phyloP scores from a whole-genome alignment of 2,113 vertebrate genomes.

The Fregetta grallaria region DNA sequence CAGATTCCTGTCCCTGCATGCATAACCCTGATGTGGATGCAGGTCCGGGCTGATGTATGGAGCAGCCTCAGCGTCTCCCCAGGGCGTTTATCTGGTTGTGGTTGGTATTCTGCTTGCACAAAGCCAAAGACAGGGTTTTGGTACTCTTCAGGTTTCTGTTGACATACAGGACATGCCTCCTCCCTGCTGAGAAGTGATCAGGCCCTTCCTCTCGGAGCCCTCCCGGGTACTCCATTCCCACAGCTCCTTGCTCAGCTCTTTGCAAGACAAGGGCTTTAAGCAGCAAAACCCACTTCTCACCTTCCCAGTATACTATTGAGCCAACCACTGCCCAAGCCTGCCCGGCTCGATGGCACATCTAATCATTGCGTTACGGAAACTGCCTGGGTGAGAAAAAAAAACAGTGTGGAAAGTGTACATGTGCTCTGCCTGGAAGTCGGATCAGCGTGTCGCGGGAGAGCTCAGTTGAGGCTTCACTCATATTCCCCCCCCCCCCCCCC shows the following conservation, averaged over 20 bases:
- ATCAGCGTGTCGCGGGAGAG: not conserved
- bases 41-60: rapidly evolving
- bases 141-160: not conserved
- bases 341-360: not conserved
- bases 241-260: not conserved
- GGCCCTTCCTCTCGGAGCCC: not conserved
- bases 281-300: not conserved
- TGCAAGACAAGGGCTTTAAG: not conserved
- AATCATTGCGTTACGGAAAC: not conserved
- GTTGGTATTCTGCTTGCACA: not conserved
- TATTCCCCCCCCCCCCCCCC: too few relatives aligned
- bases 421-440: not conserved
- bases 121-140: not conserved
- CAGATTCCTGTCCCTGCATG: too few relatives aligned
- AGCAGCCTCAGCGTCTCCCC: not conserved
- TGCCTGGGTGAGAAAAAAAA: not conserved
- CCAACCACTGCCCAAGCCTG: not conserved
- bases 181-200: not conserved
- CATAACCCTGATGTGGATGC: not conserved
- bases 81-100: not conserved
- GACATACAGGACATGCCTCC: not conserved
- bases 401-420: rapidly evolving
- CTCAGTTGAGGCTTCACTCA: not conserved
- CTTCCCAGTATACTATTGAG: not conserved
- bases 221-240: not conserved